Conservation (phyloP, 2,113 vertebrate genomes). For the Sinocyclocheilus maitianheensis region DNA sequence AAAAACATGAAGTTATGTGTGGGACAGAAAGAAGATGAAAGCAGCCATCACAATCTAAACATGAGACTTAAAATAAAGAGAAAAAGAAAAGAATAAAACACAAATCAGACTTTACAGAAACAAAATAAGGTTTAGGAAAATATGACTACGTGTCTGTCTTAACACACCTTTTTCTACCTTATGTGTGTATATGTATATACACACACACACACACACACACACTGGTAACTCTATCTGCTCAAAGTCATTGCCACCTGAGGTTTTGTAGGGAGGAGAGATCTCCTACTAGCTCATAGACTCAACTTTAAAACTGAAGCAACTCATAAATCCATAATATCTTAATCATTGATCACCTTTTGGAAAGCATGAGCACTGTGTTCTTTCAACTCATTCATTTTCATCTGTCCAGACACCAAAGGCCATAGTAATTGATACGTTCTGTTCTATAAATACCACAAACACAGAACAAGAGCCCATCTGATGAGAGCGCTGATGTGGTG, state of each 20-base stretch:
- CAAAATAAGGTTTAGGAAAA: neutral
- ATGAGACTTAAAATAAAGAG: neutral
- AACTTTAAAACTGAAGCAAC: constrained; percentile 13
- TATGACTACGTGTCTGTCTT: neutral
- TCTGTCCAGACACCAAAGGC: neutral
- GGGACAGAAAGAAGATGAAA: constrained; percentile 41
- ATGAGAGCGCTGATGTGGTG: neutral
- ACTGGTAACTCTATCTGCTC: constrained; percentile 24
- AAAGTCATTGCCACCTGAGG: neutral
- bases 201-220: too few species aligned
- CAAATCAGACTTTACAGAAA: neutral
- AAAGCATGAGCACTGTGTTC: neutral
- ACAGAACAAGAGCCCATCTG: constrained; percentile 2
- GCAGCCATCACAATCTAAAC: constrained; percentile 8
- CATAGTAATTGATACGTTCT: neutral
- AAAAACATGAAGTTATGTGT: constrained; percentile 43
- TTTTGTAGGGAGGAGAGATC: neutral
- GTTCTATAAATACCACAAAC: constrained; percentile 13
- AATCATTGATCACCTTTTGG: constrained; percentile 37
- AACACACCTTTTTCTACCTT: neutral
- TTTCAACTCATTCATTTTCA: constrained; percentile 24
- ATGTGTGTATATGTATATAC: too few species aligned
- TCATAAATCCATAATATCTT: constrained; percentile 43
- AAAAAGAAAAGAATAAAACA: neutral
- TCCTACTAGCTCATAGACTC: neutral